These are phyloP conservation scores for Anseranas semipalmata DNA, from an alignment of 2,113 vertebrate genomes.

Conservation along the genomic window DNA sequence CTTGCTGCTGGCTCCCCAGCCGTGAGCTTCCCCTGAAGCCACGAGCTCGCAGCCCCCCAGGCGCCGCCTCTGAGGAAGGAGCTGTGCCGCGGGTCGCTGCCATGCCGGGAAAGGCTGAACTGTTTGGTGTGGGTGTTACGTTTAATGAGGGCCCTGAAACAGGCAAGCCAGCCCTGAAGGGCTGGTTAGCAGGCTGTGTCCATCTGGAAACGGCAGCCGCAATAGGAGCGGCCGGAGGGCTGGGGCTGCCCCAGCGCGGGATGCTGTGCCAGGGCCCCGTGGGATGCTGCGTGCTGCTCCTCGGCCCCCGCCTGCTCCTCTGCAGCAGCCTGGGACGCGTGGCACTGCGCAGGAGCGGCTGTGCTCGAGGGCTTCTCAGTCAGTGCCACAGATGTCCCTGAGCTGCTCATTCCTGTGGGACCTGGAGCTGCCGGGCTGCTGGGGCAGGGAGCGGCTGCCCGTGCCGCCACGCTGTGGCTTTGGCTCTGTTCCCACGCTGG, in stretches of 20 bases:
- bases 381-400: neutral
- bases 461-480: fast-evolving
- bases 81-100: no score
- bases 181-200: no score
- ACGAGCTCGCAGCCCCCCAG: neutral
- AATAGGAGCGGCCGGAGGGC: no score
- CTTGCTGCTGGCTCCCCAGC: neutral
- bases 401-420: neutral
- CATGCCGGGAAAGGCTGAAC: neutral
- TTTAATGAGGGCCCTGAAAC: neutral
- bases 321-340: neutral
- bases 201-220: neutral
- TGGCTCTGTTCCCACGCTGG: fast-evolving
- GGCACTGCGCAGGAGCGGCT: neutral
- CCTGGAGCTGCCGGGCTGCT: neutral
- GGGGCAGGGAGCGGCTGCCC: fast-evolving
- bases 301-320: neutral
- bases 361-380: neutral
- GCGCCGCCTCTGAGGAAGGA: neutral
- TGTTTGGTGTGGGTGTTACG: no score
- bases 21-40: neutral
- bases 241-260: neutral
- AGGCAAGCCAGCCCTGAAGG: no score
- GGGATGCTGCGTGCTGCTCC: no score
- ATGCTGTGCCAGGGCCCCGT: neutral